phyloP scores from a whole-genome alignment of 2,797 vertebrate genomes.

The Melopsittacus undulatus region DNA sequence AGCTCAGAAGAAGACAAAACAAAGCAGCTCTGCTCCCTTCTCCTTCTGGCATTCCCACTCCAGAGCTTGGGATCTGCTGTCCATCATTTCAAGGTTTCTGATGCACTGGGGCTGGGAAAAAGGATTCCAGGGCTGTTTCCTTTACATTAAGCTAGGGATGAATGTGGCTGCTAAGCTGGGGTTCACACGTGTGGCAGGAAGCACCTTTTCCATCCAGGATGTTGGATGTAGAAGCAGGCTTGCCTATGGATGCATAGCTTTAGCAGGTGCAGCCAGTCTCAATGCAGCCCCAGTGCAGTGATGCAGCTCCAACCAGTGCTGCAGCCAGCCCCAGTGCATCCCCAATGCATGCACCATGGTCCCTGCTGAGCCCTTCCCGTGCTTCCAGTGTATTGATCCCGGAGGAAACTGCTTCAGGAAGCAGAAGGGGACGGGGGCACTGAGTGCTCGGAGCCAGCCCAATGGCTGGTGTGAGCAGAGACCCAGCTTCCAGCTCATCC shows the following conservation, averaged over 20 bases:
- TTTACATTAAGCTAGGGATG: neutral
- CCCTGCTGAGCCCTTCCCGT: neutral
- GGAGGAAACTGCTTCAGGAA: neutral
- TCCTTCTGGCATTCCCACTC: neutral
- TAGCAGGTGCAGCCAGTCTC: neutral
- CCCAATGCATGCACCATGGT: neutral
- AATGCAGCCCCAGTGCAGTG: neutral
- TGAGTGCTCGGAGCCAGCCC: neutral
- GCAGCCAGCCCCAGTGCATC: neutral
- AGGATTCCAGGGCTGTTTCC: neutral
- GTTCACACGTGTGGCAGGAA: neutral
- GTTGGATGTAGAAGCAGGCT: neutral
- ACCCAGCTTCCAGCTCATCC: accelerated
- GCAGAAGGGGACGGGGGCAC: neutral
- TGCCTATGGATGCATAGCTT: neutral
- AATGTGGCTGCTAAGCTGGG: neutral
- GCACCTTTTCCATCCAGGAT: neutral
- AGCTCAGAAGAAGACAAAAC: neutral
- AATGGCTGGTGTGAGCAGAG: accelerated
- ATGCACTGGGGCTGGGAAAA: neutral
- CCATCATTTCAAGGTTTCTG: neutral
- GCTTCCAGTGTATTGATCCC: neutral
- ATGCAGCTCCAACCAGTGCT: neutral
- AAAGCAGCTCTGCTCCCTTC: neutral
- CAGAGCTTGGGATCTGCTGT: neutral